Evolutionary conservation across 2,113 vertebrate species (phyloP).

Genomic region (Osmerus mordax): DNA sequence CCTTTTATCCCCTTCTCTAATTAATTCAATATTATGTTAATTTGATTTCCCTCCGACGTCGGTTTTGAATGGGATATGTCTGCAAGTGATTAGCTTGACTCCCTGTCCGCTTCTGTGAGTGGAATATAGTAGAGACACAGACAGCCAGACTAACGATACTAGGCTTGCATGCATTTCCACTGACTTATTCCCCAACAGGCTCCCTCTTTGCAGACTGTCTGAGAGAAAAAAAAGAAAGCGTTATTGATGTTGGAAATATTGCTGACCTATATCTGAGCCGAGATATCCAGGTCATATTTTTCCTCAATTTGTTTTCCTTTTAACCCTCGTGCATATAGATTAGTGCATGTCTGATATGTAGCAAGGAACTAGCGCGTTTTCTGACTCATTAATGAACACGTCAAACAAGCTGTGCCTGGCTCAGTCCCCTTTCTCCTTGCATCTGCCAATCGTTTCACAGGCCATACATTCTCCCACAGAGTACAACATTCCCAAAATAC

Average conservation of each 20-base stretch:
- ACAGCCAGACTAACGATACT: neutral
- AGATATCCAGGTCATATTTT: constrained; percentile 39
- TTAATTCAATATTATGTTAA: constrained; percentile 59
- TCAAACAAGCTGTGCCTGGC: no score
- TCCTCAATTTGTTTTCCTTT: constrained; percentile 46
- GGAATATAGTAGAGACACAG: constrained; percentile 33
- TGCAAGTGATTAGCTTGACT: constrained; percentile 53
- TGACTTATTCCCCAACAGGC: constrained; percentile 1
- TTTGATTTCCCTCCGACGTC: constrained; percentile 48
- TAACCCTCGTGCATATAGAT: constrained; percentile 55
- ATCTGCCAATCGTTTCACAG: no score
- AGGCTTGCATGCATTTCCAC: constrained; percentile 8
- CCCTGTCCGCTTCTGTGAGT: constrained; percentile 27
- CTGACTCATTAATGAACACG: constrained; percentile 46
- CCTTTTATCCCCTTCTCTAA: constrained; percentile 31
- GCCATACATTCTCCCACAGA: no score
- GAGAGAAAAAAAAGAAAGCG: constrained; percentile 48
- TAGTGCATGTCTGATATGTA: constrained; percentile 34
- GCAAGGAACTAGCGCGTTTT: neutral
- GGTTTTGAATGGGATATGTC: constrained; percentile 46
- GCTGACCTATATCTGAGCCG: constrained; percentile 44
- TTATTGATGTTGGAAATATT: constrained; percentile 55
- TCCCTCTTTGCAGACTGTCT: neutral
- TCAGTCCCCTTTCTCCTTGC: no score
- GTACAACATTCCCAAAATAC: no score